Base-by-base conservation (phyloP, 30 jellyfish, hydroid and myxozoan genomes). In the Pseudorhiza aurosa region DNA sequence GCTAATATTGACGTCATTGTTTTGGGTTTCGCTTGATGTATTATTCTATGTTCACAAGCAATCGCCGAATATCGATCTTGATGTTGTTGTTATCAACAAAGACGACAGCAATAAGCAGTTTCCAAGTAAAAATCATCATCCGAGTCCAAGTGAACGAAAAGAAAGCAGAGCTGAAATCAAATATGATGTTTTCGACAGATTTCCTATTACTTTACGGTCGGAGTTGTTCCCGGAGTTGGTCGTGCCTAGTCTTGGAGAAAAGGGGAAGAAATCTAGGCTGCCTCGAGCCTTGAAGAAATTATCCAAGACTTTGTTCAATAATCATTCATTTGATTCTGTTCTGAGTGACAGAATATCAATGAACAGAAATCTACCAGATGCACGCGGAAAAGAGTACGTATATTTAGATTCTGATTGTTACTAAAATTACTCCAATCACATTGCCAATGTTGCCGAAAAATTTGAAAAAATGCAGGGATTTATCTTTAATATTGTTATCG, bases 271-370 rank as follows among this genome's bases (percentile, higher is more conserved):
- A 36, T 85, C 92, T 14, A 42, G 35, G 37, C 19, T 81, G 79
- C 92, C 94, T 12, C 78, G 46, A 4, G 90, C 49, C 36, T 83
- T 77, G 21, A 71, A 68, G 21, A 69, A 85, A 8, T 71, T 77
- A 30, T 89, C 98, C 9, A 85, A 79, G 29, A 42, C 73, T 5
- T 43, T 92, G 0, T 92, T 92, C 58, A 73, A 63, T 29, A 92
- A 92, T 49, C 98, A 92, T 75, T 92, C 98, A 10, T 92, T 92
- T 76, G 92, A 92, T 69, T 92, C 98, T 0, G 96, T 85, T 42
- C 62, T 92, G 37, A 92, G 98, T 67, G 98, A 92, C 58, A 68
- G 87, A 10, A 92, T 92, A 4, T 85, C 98, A 1, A 33, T 92
- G 67, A 95, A 92, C 71, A 55, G 98, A 43, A 57, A 73, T 22